These are phyloP conservation scores for Trachops cirrhosus DNA, from an alignment of 2,797 vertebrate species.

Conservation along the genomic window DNA sequence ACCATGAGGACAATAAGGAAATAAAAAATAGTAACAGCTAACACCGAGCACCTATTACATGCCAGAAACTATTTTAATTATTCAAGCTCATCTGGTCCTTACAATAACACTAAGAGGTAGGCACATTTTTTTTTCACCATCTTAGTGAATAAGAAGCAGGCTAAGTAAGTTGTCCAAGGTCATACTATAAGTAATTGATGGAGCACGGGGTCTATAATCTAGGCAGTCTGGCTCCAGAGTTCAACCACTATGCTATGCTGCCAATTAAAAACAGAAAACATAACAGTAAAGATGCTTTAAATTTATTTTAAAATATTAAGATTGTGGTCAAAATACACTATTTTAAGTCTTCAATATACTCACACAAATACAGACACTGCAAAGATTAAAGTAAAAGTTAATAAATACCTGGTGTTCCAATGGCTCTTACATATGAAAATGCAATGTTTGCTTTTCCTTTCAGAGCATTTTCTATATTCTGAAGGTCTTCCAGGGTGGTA, in stretches of 20 bases:
- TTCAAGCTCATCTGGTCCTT: not conserved
- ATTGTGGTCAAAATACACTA: not conserved
- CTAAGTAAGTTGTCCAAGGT: not conserved
- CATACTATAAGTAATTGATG: not conserved
- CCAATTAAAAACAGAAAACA: not conserved
- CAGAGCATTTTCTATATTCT: constrained; percentile 86
- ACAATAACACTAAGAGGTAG: not conserved
- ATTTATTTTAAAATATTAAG: constrained; percentile 26
- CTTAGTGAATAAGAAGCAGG: not conserved
- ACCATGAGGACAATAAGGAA: not conserved
- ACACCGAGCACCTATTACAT: not conserved
- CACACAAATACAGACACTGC: not conserved
- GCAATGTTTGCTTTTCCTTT: constrained; percentile 89
- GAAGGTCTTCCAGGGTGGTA: constrained; percentile 87
- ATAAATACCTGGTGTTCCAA: constrained; percentile 91
- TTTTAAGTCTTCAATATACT: not conserved
- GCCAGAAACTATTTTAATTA: not conserved
- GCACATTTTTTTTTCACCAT: not conserved
- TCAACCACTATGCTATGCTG: not conserved
- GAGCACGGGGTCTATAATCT: not conserved
- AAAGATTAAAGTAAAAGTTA: not conserved
- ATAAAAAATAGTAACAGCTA: not conserved
- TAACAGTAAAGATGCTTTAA: not conserved
- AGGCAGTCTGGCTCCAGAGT: not conserved
- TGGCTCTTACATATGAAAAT: constrained; percentile 89